Base-by-base conservation (phyloP, 53 echinoderm and acorn worm genomes). In the Paelopatides confundens region DNA sequence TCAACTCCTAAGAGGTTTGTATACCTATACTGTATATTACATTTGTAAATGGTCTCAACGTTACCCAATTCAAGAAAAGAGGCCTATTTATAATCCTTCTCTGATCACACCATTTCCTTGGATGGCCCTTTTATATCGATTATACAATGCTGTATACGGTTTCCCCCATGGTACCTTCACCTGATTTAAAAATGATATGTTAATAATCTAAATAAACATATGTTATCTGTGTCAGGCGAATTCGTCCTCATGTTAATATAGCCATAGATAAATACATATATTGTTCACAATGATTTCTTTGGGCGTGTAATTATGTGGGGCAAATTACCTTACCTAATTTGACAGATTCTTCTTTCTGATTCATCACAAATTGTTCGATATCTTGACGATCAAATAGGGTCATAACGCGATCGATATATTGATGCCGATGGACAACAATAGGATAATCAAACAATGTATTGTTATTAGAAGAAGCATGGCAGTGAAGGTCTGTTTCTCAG, bases 201-300 rank as follows among this genome's bases (percentile, higher is more conserved):
- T 2, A 88, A 33, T 88, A 88, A 91, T 31, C 91, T 34, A 53
- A 91, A 91, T n/a, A 91, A 87, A 62, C 87, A 91, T 1, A 91
- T 39, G 30, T 91, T 87, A 66, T 91, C 91, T 18, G 67, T 14
- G 31, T 88, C 88, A 2, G 31, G 39, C 29, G 40, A 17, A 28
- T 53, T 83, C 1, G 15, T 64, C 24, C 82, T 26, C 11, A n/a
- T 21, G 29, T 88, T 71, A n/a, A n/a, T 2, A 62, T 29, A 2
- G 35, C 3, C 49, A 92, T 65, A 3, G 82, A 51, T 31, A 35
- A 3, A 0, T 26, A 49, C 7, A 48, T 28, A 1, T 47, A 77
- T 48, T 5, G 2, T 50, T n/a, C 4, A 49, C 24, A 30, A 77
- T 39, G n/a, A n/a, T n/a, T 39, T 40, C 11, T 64, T 35, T 31